Evolutionary conservation across 2,888 invertebrate species (phyloP).

Genomic region (Oxytorus armatus): DNA sequence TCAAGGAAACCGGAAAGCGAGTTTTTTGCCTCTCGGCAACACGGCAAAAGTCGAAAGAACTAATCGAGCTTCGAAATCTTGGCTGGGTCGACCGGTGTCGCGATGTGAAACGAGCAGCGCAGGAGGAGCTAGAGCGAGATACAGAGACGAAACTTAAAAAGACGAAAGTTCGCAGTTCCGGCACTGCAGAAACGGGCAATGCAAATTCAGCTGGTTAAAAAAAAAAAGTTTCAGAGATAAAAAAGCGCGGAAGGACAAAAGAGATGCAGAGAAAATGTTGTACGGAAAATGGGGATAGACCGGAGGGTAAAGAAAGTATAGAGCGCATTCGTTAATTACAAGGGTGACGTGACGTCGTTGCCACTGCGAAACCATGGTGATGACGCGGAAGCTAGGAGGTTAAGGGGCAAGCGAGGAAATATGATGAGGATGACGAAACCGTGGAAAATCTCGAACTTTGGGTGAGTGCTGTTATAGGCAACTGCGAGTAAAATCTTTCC

Average conservation of each 20-base stretch:
- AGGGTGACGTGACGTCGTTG: slow-evolving; percentile 48
- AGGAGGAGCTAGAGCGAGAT: background rate
- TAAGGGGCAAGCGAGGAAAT: slow-evolving; percentile 15
- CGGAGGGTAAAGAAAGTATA: slow-evolving; percentile 24
- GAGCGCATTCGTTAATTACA: slow-evolving; percentile 66
- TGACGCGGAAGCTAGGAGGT: slow-evolving; percentile 17
- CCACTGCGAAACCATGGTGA: slow-evolving; percentile 30
- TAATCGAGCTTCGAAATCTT: background rate
- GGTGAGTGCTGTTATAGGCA: slow-evolving; percentile 39
- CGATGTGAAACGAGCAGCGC: background rate
- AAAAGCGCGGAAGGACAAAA: slow-evolving; percentile 18
- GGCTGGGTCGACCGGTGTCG: background rate
- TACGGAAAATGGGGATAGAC: slow-evolving; percentile 35
- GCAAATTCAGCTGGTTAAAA: slow-evolving; percentile 5
- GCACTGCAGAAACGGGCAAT: slow-evolving; percentile 1
- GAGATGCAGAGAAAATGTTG: slow-evolving; percentile 27
- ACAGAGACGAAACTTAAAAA: background rate
- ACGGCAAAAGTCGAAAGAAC: background rate
- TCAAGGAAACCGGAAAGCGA: background rate
- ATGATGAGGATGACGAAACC: slow-evolving; percentile 19
- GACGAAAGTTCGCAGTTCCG: background rate
- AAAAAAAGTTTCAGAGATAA: slow-evolving; percentile 10
- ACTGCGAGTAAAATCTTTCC: slow-evolving; percentile 40
- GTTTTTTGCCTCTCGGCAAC: background rate
- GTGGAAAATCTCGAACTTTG: slow-evolving; percentile 52